Conservation (phyloP, 2,113 vertebrate species). For the Pachypanchax playfairii region DNA sequence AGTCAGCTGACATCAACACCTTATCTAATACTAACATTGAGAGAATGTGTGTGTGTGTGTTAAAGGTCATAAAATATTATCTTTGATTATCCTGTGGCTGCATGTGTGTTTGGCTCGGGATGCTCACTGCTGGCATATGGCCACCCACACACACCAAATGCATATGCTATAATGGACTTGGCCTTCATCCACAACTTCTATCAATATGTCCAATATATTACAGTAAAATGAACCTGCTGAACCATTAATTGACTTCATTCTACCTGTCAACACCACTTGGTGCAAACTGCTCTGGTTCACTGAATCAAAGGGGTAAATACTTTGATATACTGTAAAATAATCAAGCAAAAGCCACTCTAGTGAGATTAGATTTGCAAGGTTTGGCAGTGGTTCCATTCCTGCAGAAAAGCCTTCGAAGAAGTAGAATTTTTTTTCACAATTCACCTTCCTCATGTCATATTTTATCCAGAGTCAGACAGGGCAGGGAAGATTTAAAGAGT, state of each 20-base stretch:
- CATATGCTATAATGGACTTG: slow-evolving; percentile 26
- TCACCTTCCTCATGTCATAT: no score
- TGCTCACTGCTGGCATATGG: slow-evolving; percentile 14
- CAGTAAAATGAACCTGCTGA: slow-evolving; percentile 46
- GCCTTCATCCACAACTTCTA: slow-evolving; percentile 28
- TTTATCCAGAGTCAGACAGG: slow-evolving; percentile 26
- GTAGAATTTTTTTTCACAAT: no score
- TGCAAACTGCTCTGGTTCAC: slow-evolving; percentile 18
- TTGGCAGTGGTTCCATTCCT: slow-evolving; percentile 42
- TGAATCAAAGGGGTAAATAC: slow-evolving; percentile 29
- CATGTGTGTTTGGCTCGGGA: slow-evolving; percentile 4
- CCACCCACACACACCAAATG: slow-evolving; percentile 10
- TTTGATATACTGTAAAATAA: slow-evolving; percentile 50
- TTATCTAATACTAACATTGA: slow-evolving; percentile 9
- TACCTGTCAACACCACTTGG: slow-evolving; percentile 38
- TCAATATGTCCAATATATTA: slow-evolving; percentile 40
- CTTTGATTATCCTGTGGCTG: slow-evolving; percentile 2
- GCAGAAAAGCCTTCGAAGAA: slow-evolving; percentile 14
- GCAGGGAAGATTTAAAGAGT: slow-evolving; percentile 1
- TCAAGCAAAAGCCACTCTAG: slow-evolving; percentile 40
- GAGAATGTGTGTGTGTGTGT: not conserved
- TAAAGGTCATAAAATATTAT: not conserved
- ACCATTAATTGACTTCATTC: slow-evolving; percentile 43
- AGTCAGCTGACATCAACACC: slow-evolving; percentile 3
- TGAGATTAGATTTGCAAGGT: slow-evolving; percentile 56